These are phyloP conservation scores for Tigriopus japonicus DNA, from an alignment of 1,140 invertebrate species.

Conservation along the genomic window DNA sequence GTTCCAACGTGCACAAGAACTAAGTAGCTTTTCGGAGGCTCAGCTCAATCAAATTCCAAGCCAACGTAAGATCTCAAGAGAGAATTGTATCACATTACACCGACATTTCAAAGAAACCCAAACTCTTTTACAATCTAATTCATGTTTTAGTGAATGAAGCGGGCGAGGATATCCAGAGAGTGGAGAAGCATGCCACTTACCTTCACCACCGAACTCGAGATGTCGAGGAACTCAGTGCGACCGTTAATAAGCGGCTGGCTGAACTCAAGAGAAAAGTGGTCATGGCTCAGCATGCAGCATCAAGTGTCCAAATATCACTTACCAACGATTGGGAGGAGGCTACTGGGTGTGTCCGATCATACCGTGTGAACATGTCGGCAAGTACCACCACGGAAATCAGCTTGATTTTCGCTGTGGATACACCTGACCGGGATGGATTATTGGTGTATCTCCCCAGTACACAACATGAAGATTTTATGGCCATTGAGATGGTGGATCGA, in stretches of 20 bases:
- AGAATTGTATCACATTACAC: too few species aligned
- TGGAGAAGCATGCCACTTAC: neutral
- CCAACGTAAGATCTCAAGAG: too few species aligned
- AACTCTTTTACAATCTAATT: too few species aligned
- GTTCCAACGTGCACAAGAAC: too few species aligned
- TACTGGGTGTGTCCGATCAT: too few species aligned
- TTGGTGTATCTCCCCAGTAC: neutral
- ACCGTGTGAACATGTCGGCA: neutral
- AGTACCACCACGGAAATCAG: constrained; percentile 38
- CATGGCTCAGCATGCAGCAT: constrained; percentile 54
- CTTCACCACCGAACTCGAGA: constrained; percentile 4
- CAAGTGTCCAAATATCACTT: constrained; percentile 38
- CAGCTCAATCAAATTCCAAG: too few species aligned
- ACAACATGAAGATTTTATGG: constrained; percentile 43
- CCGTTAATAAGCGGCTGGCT: constrained; percentile 38
- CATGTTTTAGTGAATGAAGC: too few species aligned
- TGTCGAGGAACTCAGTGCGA: constrained; percentile 24
- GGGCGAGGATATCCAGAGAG: neutral
- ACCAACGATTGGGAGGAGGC: neutral
- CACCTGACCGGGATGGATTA: constrained; percentile 23
- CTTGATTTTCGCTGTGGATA: constrained; percentile 18
- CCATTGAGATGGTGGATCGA: constrained; percentile 53
- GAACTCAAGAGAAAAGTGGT: constrained; percentile 49
- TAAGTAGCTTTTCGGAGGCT: too few species aligned
- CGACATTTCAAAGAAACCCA: too few species aligned